Conservation (phyloP, 2,888 invertebrate species). For the Torymus aiolomorphi region DNA sequence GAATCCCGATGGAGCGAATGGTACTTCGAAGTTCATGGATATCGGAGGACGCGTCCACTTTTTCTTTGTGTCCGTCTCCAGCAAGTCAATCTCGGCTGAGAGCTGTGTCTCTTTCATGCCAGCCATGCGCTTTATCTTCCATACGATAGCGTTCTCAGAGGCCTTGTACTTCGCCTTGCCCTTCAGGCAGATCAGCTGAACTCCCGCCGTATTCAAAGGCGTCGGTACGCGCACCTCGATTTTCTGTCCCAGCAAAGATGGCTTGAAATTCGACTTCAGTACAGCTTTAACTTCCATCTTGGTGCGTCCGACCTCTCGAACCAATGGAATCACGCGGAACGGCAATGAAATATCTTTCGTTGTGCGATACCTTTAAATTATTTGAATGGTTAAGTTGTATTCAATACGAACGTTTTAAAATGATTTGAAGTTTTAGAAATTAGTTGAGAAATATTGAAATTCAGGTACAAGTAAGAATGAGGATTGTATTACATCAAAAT, state of each 20-base stretch:
- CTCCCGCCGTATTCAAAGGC: conserved; percentile 98
- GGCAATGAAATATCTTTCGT: conserved; percentile 99
- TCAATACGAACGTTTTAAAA: too few species aligned
- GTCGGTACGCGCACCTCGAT: conserved; percentile 99
- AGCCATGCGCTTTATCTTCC: conserved; percentile 93
- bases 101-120: conserved; percentile 99
- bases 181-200: conserved; percentile 98
- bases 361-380: conserved; percentile 88
- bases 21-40: conserved; percentile 99
- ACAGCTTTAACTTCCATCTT: conserved; percentile 99
- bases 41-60: conserved; percentile 99
- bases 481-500: background rate
- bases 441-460: too few species aligned
- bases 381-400: too few species aligned
- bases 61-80: conserved; percentile 99
- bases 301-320: conserved; percentile 97
- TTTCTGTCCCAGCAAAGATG: conserved; percentile 97
- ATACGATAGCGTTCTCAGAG: conserved; percentile 98
- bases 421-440: too few species aligned
- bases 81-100: conserved; percentile 98
- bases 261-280: conserved; percentile 99
- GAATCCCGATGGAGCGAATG: conserved; percentile 99
- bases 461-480: background rate
- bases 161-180: conserved; percentile 99
- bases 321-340: conserved; percentile 98